A percentile compares a stretch with the other conserved stretches of the same genome.
Conservation (phyloP, 2,113 vertebrate genomes). For the Bubalus kerabau region DNA sequence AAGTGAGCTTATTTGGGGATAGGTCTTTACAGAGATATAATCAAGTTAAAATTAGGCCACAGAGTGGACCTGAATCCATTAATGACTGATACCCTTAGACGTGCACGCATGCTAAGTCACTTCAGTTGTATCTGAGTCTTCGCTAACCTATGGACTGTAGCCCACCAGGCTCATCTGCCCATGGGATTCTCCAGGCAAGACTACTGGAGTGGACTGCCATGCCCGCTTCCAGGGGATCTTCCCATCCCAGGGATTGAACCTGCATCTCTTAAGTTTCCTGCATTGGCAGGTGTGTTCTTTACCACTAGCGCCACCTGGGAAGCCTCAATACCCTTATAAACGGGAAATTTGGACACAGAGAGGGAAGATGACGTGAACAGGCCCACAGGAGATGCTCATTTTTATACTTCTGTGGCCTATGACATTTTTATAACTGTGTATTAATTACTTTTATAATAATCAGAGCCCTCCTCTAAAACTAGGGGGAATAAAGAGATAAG, state of each 20-base stretch:
- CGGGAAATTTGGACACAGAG: neutral
- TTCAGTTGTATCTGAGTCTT: neutral
- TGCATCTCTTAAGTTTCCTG: neutral
- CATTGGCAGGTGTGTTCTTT: neutral
- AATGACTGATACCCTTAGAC: neutral
- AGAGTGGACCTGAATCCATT: neutral
- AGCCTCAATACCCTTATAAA: neutral
- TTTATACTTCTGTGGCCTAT: neutral
- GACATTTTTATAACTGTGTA: neutral
- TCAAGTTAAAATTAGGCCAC: neutral
- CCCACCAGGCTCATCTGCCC: neutral
- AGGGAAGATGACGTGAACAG: neutral
- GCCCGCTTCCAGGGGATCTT: neutral
- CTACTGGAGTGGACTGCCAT: neutral
- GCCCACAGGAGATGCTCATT: neutral
- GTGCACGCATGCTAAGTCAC: accelerated
- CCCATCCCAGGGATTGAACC: neutral
- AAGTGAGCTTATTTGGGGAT: neutral
- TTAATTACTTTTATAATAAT: neutral
- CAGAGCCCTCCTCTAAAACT: neutral
- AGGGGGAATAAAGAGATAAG: neutral
- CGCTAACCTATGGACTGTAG: neutral
- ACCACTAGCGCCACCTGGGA: neutral
- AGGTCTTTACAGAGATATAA: neutral
- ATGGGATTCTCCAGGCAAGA: neutral